These are phyloP conservation scores for Pyrocephalus nanus DNA, from an alignment of 2,797 vertebrate genomes.

Conservation along the genomic window DNA sequence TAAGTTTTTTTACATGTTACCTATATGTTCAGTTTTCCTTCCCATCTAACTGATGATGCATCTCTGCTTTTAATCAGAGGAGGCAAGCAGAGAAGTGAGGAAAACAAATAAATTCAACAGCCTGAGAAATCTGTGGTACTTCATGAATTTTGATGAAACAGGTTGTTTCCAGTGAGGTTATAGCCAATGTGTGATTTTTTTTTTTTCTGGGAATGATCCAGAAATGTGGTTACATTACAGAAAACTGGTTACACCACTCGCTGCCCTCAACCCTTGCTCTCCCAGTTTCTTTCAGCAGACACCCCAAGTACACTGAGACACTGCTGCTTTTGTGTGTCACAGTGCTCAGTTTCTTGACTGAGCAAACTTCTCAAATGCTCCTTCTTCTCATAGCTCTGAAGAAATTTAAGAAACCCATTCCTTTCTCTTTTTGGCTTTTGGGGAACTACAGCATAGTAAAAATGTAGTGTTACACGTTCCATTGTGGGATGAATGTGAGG, in stretches of 20 bases:
- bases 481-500: accelerated
- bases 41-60: too few relatives aligned
- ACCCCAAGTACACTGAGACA: not conserved
- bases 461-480: accelerated
- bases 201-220: not conserved
- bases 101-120: not conserved
- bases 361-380: not conserved
- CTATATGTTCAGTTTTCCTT: not conserved
- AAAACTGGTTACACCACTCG: accelerated
- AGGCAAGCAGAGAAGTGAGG: not conserved
- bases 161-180: not conserved
- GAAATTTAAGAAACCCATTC: not conserved
- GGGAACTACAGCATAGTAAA: not conserved
- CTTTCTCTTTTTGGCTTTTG: not conserved
- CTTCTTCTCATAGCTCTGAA: not conserved
- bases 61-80: not conserved
- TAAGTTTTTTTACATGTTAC: not conserved
- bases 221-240: too few relatives aligned
- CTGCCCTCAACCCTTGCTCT: not conserved
- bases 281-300: not conserved
- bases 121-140: not conserved
- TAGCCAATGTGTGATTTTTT: too few relatives aligned
- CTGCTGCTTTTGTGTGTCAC: not conserved
- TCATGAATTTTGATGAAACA: not conserved
- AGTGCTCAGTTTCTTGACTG: not conserved